Evolutionary conservation across 2,113 vertebrate genomes (phyloP).

Genomic region (Taurulus bubalis): DNA sequence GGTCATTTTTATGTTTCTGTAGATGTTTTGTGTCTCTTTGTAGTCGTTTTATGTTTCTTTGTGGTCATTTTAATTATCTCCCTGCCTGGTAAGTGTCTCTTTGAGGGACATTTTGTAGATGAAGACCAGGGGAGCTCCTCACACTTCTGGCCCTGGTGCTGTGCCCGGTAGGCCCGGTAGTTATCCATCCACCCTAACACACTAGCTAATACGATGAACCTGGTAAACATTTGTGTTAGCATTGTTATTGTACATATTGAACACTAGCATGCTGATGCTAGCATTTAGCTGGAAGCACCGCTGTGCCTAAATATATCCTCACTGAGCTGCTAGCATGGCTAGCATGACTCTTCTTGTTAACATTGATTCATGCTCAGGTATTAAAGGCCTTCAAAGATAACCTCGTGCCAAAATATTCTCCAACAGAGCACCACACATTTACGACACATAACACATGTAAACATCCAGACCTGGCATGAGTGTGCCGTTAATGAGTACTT

Average conservation of each 20-base stretch:
- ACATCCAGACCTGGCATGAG: background rate
- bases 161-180: background rate
- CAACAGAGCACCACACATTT: background rate
- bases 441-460: background rate
- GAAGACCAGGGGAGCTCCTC: background rate
- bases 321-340: background rate
- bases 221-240: background rate
- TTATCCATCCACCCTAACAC: background rate
- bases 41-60: background rate
- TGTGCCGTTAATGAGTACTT: conserved; percentile 44
- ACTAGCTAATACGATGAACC: background rate
- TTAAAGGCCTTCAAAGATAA: background rate
- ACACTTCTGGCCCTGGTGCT: background rate
- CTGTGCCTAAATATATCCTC: background rate
- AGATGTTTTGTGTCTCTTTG: background rate
- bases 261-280: background rate
- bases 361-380: background rate
- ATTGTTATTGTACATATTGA: background rate
- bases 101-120: background rate
- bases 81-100: background rate
- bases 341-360: background rate
- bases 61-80: background rate
- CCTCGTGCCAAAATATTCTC: background rate
- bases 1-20: background rate
- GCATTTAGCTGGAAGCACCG: background rate